A percentile compares a stretch with the other conserved stretches of the same genome.
Conservation (phyloP, 2,888 invertebrate species). For the Xanthia icteritia region DNA sequence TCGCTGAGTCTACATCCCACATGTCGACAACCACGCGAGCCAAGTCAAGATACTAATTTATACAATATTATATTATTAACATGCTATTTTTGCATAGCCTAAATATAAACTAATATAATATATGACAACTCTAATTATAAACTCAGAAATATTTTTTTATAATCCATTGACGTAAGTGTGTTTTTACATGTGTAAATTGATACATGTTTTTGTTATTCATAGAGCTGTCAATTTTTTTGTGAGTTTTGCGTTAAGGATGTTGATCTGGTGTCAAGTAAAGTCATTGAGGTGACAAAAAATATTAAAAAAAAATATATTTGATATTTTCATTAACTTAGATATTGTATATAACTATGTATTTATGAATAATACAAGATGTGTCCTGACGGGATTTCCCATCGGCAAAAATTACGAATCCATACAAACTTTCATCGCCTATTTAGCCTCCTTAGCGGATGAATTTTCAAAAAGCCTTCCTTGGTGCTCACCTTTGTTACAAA, state of each 20-base stretch:
- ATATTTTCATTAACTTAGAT: not conserved
- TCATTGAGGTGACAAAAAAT: not conserved
- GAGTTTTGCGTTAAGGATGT: not conserved
- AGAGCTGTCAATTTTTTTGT: conserved; percentile 15
- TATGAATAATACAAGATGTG: too few relatives aligned
- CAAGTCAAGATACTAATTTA: too few relatives aligned
- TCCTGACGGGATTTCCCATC: too few relatives aligned
- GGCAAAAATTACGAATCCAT: too few relatives aligned
- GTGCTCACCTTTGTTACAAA: too few relatives aligned
- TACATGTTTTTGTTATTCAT: conserved; percentile 31
- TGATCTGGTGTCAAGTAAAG: conserved; percentile 4
- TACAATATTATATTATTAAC: not conserved
- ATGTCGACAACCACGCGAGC: too few relatives aligned
- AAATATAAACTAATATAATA: too few relatives aligned
- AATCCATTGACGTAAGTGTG: not conserved
- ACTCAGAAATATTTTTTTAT: conserved; percentile 13
- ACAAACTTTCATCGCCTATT: too few relatives aligned
- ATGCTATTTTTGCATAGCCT: not conserved
- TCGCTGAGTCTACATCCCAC: too few relatives aligned
- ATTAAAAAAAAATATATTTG: not conserved
- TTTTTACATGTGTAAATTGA: conserved; percentile 14
- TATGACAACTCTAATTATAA: not conserved
- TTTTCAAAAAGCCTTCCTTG: too few relatives aligned
- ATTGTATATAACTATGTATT: too few relatives aligned
- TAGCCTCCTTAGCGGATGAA: too few relatives aligned